Evolutionary conservation across 2,113 vertebrate genomes (phyloP).

Genomic region (Camelus bactrianus): DNA sequence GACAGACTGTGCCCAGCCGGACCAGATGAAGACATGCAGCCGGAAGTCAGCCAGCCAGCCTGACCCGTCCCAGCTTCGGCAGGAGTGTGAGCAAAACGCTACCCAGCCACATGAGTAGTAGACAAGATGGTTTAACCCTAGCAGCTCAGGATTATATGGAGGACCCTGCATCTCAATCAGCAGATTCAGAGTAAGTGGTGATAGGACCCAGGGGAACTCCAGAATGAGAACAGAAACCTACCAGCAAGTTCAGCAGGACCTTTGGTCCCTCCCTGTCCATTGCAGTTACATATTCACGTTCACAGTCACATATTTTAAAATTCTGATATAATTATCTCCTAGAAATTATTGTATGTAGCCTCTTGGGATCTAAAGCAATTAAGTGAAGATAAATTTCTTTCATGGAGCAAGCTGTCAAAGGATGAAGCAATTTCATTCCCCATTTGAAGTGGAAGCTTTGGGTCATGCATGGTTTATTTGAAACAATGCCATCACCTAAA

Average conservation of each 20-base stretch:
- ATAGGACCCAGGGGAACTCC: slow-evolving; percentile 37
- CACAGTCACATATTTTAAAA: slow-evolving; percentile 86
- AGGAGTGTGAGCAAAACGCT: slow-evolving; percentile 43
- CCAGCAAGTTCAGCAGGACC: slow-evolving; percentile 56
- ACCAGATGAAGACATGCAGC: slow-evolving; percentile 29
- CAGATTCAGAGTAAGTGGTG: slow-evolving; percentile 58
- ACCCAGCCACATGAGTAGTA: neutral
- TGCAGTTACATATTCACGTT: slow-evolving; percentile 77
- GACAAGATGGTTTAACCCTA: slow-evolving; percentile 59
- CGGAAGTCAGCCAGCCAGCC: slow-evolving; percentile 46
- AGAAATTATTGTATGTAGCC: slow-evolving; percentile 88
- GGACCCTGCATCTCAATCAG: slow-evolving; percentile 14
- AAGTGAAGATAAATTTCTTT: slow-evolving; percentile 92
- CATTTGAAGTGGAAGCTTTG: slow-evolving; percentile 92
- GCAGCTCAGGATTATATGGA: neutral
- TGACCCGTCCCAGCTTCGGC: neutral
- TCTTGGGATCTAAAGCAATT: slow-evolving; percentile 91
- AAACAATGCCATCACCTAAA: slow-evolving; percentile 93
- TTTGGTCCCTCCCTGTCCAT: slow-evolving; percentile 70
- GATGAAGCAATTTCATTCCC: slow-evolving; percentile 92
- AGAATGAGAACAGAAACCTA: slow-evolving; percentile 65
- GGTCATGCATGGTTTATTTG: slow-evolving; percentile 93
- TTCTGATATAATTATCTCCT: slow-evolving; percentile 90
- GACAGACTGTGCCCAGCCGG: slow-evolving; percentile 74
- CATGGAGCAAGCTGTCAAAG: slow-evolving; percentile 91